phyloP scores from a whole-genome alignment of 2,888 invertebrate species.

The Calliphora vomitoria region DNA sequence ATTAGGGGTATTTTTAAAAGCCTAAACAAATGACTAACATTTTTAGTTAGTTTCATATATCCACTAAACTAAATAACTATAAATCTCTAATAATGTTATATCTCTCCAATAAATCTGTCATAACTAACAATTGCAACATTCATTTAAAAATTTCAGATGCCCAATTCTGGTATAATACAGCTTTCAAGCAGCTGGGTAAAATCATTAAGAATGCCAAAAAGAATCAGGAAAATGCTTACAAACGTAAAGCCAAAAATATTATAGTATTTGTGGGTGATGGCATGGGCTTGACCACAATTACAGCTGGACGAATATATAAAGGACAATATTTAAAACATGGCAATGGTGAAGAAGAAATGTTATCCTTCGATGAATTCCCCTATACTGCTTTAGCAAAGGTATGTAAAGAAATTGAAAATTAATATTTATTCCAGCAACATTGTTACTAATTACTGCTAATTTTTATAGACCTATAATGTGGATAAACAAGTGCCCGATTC shows the following conservation, averaged over 20 bases:
- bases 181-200: slow-evolving; percentile 81
- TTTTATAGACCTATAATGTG: slow-evolving; percentile 88
- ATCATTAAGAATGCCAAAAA: slow-evolving; percentile 84
- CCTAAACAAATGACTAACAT: too few relatives aligned
- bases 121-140: not conserved
- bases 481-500: slow-evolving; percentile 90
- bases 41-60: too few relatives aligned
- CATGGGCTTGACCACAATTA: slow-evolving; percentile 88
- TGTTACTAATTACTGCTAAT: not conserved
- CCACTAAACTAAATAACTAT: too few relatives aligned
- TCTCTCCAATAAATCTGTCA: too few relatives aligned
- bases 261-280: slow-evolving; percentile 89
- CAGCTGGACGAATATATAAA: slow-evolving; percentile 87
- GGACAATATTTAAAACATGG: slow-evolving; percentile 85
- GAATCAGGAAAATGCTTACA: slow-evolving; percentile 79
- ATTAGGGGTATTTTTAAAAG: too few relatives aligned
- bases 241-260: slow-evolving; percentile 86
- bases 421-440: not conserved
- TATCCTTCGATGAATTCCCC: slow-evolving; percentile 88
- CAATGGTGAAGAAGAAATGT: slow-evolving; percentile 86
- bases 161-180: slow-evolving; percentile 80
- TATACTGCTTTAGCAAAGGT: slow-evolving; percentile 88
- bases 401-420: slow-evolving; percentile 27
- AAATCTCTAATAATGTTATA: too few relatives aligned
- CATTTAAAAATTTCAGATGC: slow-evolving; percentile 77